Percentiles rank a stretch among this genome's conserved stretches.
These are phyloP conservation scores for Palaemon carinicauda DNA, from an alignment of 1,140 invertebrate genomes.

Conservation along the genomic window DNA sequence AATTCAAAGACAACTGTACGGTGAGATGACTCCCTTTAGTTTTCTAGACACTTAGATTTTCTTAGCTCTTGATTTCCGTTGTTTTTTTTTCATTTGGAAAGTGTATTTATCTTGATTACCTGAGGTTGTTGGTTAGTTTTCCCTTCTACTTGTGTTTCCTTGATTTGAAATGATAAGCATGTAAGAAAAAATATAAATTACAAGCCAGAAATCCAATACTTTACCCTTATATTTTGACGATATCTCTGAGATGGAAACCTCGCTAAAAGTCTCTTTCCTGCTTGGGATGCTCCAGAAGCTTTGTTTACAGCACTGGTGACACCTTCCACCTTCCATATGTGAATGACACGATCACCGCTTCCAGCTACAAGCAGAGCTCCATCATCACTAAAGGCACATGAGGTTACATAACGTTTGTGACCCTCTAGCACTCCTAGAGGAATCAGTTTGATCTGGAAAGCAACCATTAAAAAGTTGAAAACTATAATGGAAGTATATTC, in stretches of 20 bases:
- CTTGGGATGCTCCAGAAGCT: neutral
- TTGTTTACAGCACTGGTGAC: neutral
- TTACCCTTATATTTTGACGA: slow-evolving; percentile 40
- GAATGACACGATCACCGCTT: slow-evolving; percentile 65
- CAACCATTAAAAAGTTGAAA: neutral
- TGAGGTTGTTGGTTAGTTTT: too few species aligned
- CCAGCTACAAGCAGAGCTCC: slow-evolving; percentile 73
- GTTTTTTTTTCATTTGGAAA: too few species aligned
- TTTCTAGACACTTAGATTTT: too few species aligned
- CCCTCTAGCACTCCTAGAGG: slow-evolving; percentile 68
- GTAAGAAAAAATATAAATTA: too few species aligned
- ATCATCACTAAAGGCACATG: slow-evolving; percentile 75
- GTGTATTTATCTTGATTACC: too few species aligned
- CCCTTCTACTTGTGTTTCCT: too few species aligned
- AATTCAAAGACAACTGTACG: too few species aligned
- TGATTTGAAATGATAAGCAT: too few species aligned
- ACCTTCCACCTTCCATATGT: slow-evolving; percentile 64
- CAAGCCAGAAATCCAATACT: too few species aligned
- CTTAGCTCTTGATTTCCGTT: too few species aligned
- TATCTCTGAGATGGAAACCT: slow-evolving; percentile 49
- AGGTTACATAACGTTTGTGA: slow-evolving; percentile 77
- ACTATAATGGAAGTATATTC: neutral
- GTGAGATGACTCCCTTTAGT: too few species aligned
- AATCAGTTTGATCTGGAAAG: slow-evolving; percentile 32
- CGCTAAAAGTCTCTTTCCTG: slow-evolving; percentile 1